phyloP scores from a whole-genome alignment of 1,140 invertebrate genomes.

The Zeugodacus cucurbitae region DNA sequence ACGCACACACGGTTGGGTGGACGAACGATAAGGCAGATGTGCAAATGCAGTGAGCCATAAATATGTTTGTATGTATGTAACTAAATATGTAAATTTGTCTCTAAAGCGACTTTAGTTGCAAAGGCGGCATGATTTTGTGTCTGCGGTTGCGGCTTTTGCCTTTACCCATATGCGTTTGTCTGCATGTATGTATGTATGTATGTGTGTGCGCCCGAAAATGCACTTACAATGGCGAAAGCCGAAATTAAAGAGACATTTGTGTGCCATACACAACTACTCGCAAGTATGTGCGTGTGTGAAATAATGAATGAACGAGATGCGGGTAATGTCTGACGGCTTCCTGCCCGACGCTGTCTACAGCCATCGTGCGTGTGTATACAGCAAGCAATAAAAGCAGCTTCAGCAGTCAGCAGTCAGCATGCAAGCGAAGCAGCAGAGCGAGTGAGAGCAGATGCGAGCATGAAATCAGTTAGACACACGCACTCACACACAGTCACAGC shows the following conservation, averaged over 20 bases:
- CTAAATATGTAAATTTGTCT: neutral
- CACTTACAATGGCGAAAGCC: conserved; percentile 13
- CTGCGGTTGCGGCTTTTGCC: neutral
- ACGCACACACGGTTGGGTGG: neutral
- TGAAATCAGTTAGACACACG: neutral
- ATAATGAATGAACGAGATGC: conserved; percentile 32
- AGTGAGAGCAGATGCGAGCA: conserved; percentile 29
- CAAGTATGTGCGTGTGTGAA: neutral
- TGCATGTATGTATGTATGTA: too few relatives aligned
- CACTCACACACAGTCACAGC: neutral
- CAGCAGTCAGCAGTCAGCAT: neutral
- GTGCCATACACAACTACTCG: neutral
- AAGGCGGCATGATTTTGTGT: neutral
- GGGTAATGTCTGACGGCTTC: neutral
- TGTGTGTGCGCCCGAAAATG: neutral
- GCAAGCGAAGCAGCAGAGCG: conserved; percentile 3
- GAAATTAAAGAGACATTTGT: conserved; percentile 19
- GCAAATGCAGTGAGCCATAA: neutral
- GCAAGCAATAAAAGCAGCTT: neutral
- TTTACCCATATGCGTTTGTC: neutral
- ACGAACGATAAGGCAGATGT: neutral
- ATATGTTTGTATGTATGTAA: neutral
- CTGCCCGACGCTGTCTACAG: neutral
- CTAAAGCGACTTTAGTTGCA: neutral
- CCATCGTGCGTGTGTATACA: neutral